Base-by-base conservation (phyloP, 2,888 invertebrate species). In the Taenaris catops region DNA sequence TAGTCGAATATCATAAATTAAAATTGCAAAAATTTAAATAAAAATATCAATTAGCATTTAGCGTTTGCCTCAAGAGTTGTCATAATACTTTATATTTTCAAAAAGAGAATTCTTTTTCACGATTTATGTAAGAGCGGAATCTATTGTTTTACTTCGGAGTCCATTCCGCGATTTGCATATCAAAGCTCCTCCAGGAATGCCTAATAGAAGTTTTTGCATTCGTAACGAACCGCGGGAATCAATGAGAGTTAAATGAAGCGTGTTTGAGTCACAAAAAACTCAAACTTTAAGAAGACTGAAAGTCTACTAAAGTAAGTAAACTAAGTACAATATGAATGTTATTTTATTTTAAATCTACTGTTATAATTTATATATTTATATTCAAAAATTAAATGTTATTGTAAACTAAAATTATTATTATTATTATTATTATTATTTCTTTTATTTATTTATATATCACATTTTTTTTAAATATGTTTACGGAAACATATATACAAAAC, bases 171-270 rank as follows among this genome's bases (percentile, higher is more conserved):
- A 79, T 81, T 81, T 73, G 63, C 78, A 78, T 80, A 66, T 61
- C 68, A 81, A 81, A 80, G 70, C 57, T 48, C 40, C 49, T 57
- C 51, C 60, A 58, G 58, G 63, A 73, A 65, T 69, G 59, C 64
- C 62, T 70, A 64, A 76, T 70, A 70, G 63, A 72, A 74, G 68
- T 74, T 78, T 79, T 75, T 68, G 76, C 72, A 80, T 78, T 67
- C 44, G 58, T 80, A 79, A 79, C 71, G 73, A 80, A 72, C 67
- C 66, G 47, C 59, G 55, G 57, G 55, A 69, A 73, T 74, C 71
- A 59, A 75, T 74, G 58, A 50, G 59, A 64, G 64, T 66, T 65
- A 63, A 69, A 72, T 72, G 62, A 70, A 64, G 53, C 64, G 51
- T 58, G 43, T 44, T 55, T 49, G 34, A 52, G 48, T 35, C 40